phyloP scores from a whole-genome alignment of 2,113 vertebrate genomes.

The Apteryx mantelli region DNA sequence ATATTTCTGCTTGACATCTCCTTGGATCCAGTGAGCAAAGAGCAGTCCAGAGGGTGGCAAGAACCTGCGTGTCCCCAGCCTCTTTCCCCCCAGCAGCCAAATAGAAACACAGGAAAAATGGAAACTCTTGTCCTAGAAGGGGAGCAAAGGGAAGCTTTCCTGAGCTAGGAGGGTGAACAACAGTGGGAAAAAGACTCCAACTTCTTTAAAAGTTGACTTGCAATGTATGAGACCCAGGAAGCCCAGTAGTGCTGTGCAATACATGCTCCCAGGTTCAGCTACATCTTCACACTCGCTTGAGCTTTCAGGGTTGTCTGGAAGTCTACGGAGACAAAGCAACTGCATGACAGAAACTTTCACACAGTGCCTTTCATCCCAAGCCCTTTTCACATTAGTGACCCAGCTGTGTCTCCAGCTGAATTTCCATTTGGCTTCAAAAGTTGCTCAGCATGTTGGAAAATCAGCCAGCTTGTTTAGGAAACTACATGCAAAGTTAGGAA shows the following conservation, averaged over 20 bases:
- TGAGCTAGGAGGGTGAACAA: neutral
- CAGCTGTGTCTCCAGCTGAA: conserved; percentile 1
- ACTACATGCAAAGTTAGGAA: neutral
- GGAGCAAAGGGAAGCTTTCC: neutral
- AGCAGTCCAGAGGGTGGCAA: neutral
- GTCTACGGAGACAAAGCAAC: neutral
- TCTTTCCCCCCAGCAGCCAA: neutral
- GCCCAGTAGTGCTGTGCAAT: neutral
- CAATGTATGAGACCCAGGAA: neutral
- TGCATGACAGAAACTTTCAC: neutral
- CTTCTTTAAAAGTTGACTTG: neutral
- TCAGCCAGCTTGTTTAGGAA: neutral
- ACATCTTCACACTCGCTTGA: neutral
- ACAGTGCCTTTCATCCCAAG: neutral
- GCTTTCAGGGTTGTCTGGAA: neutral
- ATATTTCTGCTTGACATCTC: neutral
- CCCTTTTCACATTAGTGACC: neutral
- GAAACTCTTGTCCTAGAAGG: neutral
- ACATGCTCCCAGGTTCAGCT: neutral
- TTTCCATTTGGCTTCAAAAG: conserved; percentile 7
- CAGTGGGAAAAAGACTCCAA: neutral
- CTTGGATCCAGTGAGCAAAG: neutral
- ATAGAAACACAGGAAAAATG: neutral
- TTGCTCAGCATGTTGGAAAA: conserved; percentile 14
- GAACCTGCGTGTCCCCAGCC: neutral